Evolutionary conservation across 2,113 vertebrate genomes (phyloP), one percentile per base, ranked within the genome.

Genomic region (Cettia cetti): DNA sequence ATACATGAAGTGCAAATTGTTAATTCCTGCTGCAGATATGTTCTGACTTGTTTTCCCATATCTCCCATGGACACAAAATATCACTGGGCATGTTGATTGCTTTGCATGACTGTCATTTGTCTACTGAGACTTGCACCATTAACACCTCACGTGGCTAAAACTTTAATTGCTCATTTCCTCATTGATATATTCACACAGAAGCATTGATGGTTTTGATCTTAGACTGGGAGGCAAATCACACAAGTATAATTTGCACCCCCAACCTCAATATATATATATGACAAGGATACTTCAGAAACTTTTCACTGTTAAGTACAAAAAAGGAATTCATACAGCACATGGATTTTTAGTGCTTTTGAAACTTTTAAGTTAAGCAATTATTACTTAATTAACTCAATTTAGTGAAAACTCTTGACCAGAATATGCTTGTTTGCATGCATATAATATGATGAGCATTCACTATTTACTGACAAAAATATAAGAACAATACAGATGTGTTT

Each of bases 161-260:
- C 4, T 39, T 75, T 33, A 33, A 31, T 57, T 66, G 5, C 14
- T 79, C 10, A 30, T 81, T 89, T 87, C 31, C 10, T 91, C 15
- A 28, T 50, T 2, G 3, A 52, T 40, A 19, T 7, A 22, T 13
- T 72, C 13, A 6, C 28, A 40, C 3, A 63, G 56, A 75, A 61
- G 9, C 15, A 45, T 61, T 21, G 44, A 21, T 12, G 10, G 15
- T 30, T 90, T 66, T 64, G 26, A 44, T 42, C 13, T 72, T 42
- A 52, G 18, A 15, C 17, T 37, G 20, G 26, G 23, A 88, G 17
- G 9, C 4, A 82, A 85, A 35, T 26, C 3, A 7, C 17, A 42
- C 2, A 6, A 60, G 7, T n/a, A 57, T 26, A 49, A 44, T 35
- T n/a, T 0, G 0, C 1, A 4, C 3, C 5, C 2, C 26, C 6